Base-by-base conservation (phyloP, 2,797 vertebrate species). In the Anabas testudineus region DNA sequence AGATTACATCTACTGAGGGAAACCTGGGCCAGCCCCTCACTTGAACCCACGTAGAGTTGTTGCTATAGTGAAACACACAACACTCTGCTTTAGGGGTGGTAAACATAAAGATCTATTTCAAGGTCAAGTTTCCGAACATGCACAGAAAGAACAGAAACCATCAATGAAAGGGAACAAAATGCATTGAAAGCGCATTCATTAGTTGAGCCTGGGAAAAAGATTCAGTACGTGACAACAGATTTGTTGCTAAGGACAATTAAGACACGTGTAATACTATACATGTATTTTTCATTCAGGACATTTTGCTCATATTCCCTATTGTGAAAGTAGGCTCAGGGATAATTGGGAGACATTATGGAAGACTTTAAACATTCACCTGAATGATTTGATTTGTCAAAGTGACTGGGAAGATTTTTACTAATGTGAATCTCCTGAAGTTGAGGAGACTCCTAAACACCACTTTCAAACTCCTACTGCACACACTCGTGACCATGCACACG, bases 31-130 rank as follows among this genome's bases (percentile, higher is more conserved):
- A 99, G 89, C 26, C 96, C 96, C 72, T 97, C 94, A 47, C 84
- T 92, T 68, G 98, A 99, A 83, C 97, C 96, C 76, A 99, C 93
- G 60, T 97, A 99, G 87, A 99, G 94, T 84, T 98, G 96, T 95
- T 99, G 97, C 98, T 99, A 71, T 55, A 93, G 87, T 90, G 57
- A 89, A 75, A 88, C 30, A 88, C 30, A 91, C 55, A 87, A 71
- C 12, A 71, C 5, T 48, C 16, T 43, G 8, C 30, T 63, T 78
- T 12, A 80, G 46, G 21, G 45, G 32, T 32, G 22, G 16, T 34
- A 56, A 55, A 36, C 28, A 58, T 37, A 39, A 18, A 60, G 47
- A 45, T 59, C 19, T 19, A 16, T 34, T 57, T 65, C 52, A 47
- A 16, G 26, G 57, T 64, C 48, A 46, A 15, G 26, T 63, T 21